Base-by-base conservation (phyloP, 2,797 vertebrate species). In the Catharus ustulatus region DNA sequence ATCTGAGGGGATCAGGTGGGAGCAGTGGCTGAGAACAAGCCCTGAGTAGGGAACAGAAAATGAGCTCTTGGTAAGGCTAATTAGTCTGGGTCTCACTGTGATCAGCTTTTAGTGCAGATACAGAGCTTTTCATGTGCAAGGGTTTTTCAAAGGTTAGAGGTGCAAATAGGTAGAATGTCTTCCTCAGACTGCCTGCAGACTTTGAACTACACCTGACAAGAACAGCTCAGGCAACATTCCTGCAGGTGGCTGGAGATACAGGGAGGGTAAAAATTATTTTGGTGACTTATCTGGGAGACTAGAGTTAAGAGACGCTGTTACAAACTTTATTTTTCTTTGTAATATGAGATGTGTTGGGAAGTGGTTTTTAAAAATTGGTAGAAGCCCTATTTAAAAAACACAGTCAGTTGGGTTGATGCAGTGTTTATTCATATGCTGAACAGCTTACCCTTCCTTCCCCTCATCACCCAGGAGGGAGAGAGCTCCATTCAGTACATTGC, bases 341-440 rank as follows among this genome's bases (percentile, higher is more conserved):
- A 71, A 52, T 42, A 26, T 0, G 1, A 16, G 13, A 68, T 48
- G 36, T 51, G 23, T 32, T 46, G 45, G 24, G 38, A 71, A 71
- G 13, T 3, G 6, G 3, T 52, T 36, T 59, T 73, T 46, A 67
- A 63, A 88, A 86, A 61, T 21, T 26, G 13, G 43, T 13, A 79
- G 64, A 77, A 87, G 71, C 27, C 13, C 26, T 61, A 5, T 83
- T 83, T 40, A 78, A 92, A 93, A 77, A 87, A 87, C 64, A 82
- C 27, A 96, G 62, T 62, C 83, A 52, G 34, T 57, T 90, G 49
- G 34, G 62, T 94, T 90, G 89, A 92, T 95, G 84, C 87, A 90
- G 34, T 95, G 68, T 96, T 95, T 95, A 95, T 94, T 95, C 66
- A 90, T 67, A 82, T 89, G 93, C 66, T 92, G 90, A 95, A 92